Evolutionary conservation across 2,797 vertebrate species (phyloP).

Genomic region (Melanogrammus aeglefinus): DNA sequence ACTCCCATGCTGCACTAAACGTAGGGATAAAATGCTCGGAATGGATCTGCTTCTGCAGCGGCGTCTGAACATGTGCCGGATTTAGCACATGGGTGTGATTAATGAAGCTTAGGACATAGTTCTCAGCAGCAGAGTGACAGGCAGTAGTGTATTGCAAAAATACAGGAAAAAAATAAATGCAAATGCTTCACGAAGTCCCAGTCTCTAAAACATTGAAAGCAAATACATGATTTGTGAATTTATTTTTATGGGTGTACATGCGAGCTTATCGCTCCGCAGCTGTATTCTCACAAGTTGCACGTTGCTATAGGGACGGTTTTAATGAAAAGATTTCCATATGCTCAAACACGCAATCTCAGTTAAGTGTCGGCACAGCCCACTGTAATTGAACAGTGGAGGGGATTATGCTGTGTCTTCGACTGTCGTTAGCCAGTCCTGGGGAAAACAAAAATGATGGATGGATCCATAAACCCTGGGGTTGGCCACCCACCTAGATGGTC

Average conservation of each 20-base stretch:
- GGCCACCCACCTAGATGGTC: slow-evolving; percentile 17
- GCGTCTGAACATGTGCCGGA: not conserved
- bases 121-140: not conserved
- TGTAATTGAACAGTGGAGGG: not conserved
- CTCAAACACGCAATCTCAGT: not conserved
- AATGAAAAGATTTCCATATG: not conserved
- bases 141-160: not conserved
- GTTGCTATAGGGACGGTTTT: not conserved
- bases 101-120: not conserved
- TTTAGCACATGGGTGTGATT: not conserved
- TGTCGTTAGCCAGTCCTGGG: slow-evolving; percentile 14
- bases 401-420: slow-evolving; percentile 20
- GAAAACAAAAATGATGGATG: slow-evolving; percentile 20
- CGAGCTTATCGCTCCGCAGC: not conserved
- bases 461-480: slow-evolving; percentile 36
- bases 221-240: not conserved
- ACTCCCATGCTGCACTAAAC: not conserved
- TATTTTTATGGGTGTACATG: not conserved
- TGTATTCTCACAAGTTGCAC: no score
- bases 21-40: not conserved
- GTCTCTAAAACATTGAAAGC: not conserved
- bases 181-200: not conserved
- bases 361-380: not conserved
- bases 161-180: not conserved
- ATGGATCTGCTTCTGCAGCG: not conserved